A percentile compares a stretch with the other conserved stretches of the same genome.
Conservation (phyloP, 2,797 vertebrate genomes). For the Mus minutoides region DNA sequence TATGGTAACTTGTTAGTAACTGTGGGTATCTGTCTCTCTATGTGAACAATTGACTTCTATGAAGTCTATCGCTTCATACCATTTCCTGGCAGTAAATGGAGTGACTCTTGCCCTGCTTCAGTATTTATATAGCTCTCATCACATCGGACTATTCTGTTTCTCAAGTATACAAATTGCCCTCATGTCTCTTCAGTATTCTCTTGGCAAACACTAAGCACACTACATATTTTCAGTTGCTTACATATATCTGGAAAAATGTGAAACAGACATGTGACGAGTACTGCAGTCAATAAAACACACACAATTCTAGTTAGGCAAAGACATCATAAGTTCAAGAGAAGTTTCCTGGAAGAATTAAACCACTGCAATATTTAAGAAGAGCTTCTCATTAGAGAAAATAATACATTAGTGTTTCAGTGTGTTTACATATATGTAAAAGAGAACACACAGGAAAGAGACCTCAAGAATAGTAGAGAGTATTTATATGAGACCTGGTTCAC, state of each 20-base stretch:
- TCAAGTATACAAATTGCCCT: background rate
- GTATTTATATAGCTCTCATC: background rate
- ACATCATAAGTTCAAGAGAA: background rate
- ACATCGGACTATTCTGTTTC: background rate
- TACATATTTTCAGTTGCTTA: background rate
- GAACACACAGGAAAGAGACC: background rate
- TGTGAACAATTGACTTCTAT: background rate
- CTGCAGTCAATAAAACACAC: background rate
- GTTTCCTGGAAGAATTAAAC: background rate
- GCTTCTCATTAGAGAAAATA: background rate
- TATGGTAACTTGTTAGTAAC: slow-evolving; percentile 3
- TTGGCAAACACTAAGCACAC: background rate
- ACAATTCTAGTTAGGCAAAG: background rate
- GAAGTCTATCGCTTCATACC: background rate
- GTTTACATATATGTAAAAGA: background rate
- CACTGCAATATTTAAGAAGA: background rate
- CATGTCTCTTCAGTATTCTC: background rate
- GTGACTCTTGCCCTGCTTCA: background rate
- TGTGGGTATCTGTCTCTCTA: background rate
- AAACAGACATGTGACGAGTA: background rate
- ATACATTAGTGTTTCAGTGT: background rate
- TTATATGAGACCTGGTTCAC: background rate
- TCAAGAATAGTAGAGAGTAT: background rate
- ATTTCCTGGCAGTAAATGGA: background rate
- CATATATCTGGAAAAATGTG: background rate